Evolutionary conservation across 2,797 vertebrate genomes (phyloP), one percentile per base, ranked within the genome.

Genomic region (Micropoecilia bifurca): DNA sequence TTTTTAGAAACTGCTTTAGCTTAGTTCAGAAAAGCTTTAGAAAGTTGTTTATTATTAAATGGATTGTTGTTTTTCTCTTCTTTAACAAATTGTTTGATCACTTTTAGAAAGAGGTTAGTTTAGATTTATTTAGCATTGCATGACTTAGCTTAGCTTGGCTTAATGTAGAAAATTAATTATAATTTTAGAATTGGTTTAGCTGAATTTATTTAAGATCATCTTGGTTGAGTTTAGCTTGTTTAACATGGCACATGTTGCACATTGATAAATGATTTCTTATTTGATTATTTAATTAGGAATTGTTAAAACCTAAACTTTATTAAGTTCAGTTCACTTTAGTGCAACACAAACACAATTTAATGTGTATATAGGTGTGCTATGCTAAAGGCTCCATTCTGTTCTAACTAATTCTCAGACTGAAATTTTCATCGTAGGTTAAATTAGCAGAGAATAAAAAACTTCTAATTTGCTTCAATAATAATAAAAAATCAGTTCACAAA

Each of bases 391-490:
- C 66, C 66, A 69, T 43, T 69, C 39, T 41, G 12, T 25, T 13
- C 18, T 3, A 41, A 66, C 6, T 63, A 39, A 66, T 73, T 48
- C n/a, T 30, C 45, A 48, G 16, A 25, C 46, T n/a, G 20, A 25
- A 46, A 36, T 63, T 33, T 47, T 10, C 13, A 46, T 33, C 8
- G 20, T 2, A 45, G 30, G 59, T 16, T 10, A 66, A 66, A 55
- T 39, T 57, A n/a, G 25, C 63, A 39, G 36, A 18, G 3, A n/a
- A 30, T 47, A 13, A 22, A 46, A 72, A 9, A 45, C 66, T 50
- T 50, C 43, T 69, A 53, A 66, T 74, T 69, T 45, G 39, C 47
- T 61, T 74, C 6, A 53, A 72, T 41, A 55, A n/a, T 20, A 50
- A 55, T 10, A n/a, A 41, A 66, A 33, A 69, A 69, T 22, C 41